These are phyloP conservation scores for Ancistrus triradiatus DNA, from an alignment of 2,113 vertebrate species.

Conservation along the genomic window DNA sequence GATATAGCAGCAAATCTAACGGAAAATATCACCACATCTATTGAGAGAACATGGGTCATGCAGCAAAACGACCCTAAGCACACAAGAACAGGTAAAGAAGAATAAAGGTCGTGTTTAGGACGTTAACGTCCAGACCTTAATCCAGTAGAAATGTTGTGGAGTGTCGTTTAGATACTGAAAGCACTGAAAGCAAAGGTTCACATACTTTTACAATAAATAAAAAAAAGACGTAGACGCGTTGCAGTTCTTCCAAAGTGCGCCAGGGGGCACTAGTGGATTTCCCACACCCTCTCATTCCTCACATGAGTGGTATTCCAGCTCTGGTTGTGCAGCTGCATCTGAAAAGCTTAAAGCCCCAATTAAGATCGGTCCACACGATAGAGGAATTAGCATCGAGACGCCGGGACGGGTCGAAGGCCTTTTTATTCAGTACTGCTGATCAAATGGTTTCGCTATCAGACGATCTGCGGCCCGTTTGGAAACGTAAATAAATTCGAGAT, in stretches of 20 bases:
- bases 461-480: slow-evolving; percentile 29
- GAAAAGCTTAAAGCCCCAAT: slow-evolving; percentile 55
- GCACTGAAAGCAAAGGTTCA: no score
- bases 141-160: no score
- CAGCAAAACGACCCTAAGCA: no score
- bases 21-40: no score
- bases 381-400: slow-evolving; percentile 61
- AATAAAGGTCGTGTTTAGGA: no score
- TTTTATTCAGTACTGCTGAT: slow-evolving; percentile 45
- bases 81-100: no score
- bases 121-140: no score
- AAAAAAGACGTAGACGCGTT: no score
- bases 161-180: no score
- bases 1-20: no score
- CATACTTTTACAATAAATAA: no score
- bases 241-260: slow-evolving; percentile 41
- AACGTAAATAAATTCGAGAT: slow-evolving; percentile 24
- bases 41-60: no score
- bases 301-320: background rate
- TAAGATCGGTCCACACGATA: slow-evolving; percentile 66
- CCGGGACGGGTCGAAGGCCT: slow-evolving; percentile 51
- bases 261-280: slow-evolving; percentile 61
- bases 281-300: background rate
- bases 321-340: slow-evolving; percentile 40
- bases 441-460: slow-evolving; percentile 42